A percentile compares a stretch with the other conserved stretches of the same genome.
These are phyloP conservation scores for Callimorpha dominula DNA, from an alignment of 2,888 invertebrate species.

Conservation along the genomic window DNA sequence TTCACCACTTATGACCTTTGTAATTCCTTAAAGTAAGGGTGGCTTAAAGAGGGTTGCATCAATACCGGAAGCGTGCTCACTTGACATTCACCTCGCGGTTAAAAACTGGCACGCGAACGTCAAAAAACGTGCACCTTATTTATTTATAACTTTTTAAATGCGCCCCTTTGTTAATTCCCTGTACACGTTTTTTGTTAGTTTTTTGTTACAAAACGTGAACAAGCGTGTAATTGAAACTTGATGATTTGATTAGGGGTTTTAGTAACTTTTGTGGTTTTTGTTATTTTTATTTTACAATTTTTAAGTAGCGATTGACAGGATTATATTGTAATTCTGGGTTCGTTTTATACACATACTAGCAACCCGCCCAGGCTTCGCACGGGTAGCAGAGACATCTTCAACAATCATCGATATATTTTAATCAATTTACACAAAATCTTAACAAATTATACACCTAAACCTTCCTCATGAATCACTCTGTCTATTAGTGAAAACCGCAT, in stretches of 20 bases:
- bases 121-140: slow-evolving; percentile 77
- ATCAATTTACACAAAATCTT: no score
- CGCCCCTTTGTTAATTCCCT: slow-evolving; percentile 51
- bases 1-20: slow-evolving; percentile 40
- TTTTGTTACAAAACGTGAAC: slow-evolving; percentile 44
- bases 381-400: no score
- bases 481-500: no score
- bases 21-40: slow-evolving; percentile 34
- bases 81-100: slow-evolving; percentile 72
- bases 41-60: slow-evolving; percentile 64
- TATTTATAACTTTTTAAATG: slow-evolving; percentile 77
- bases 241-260: slow-evolving; percentile 49
- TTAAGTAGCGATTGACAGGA: background rate
- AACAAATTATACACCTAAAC: no score
- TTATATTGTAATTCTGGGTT: background rate
- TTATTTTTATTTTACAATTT: background rate
- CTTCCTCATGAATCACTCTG: no score
- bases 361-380: no score
- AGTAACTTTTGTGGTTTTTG: slow-evolving; percentile 16
- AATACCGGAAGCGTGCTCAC: slow-evolving; percentile 74
- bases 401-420: no score
- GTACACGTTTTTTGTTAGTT: slow-evolving; percentile 50
- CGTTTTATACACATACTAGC: no score
- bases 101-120: slow-evolving; percentile 75
- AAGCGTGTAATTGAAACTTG: slow-evolving; percentile 54